Evolutionary conservation across 2,888 invertebrate species (phyloP).

Genomic region (Drosophila infuscata): DNA sequence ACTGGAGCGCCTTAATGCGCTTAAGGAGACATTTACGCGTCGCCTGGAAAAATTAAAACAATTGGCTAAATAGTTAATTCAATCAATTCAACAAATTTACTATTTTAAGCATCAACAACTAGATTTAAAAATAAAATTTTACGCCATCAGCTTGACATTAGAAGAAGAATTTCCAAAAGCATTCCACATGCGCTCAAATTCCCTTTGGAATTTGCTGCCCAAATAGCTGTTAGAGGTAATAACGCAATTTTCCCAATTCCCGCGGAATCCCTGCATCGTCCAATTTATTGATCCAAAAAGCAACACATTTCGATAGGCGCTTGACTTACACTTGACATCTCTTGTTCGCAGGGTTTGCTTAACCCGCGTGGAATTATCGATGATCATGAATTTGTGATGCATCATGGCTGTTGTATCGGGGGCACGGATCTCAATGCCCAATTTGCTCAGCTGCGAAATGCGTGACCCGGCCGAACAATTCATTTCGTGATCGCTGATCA

Average conservation of each 20-base stretch:
- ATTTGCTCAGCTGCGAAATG: slow-evolving; percentile 48
- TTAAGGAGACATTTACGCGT: slow-evolving; percentile 65
- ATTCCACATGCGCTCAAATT: slow-evolving; percentile 83
- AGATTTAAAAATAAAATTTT: slow-evolving; percentile 3
- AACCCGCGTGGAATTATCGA: slow-evolving; percentile 74
- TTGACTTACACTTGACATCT: not conserved
- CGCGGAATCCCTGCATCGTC: slow-evolving; percentile 79
- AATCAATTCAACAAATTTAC: not conserved
- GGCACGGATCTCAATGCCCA: slow-evolving; percentile 77
- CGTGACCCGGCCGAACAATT: slow-evolving; percentile 60
- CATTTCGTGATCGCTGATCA: slow-evolving; percentile 82
- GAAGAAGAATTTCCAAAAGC: slow-evolving; percentile 41
- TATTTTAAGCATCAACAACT: slow-evolving; percentile 1
- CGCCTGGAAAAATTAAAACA: slow-evolving; percentile 66
- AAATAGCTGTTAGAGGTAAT: slow-evolving; percentile 71
- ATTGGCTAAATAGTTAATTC: slow-evolving; percentile 55
- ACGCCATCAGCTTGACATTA: not conserved
- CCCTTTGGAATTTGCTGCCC: slow-evolving; percentile 65
- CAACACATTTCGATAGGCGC: slow-evolving; percentile 35
- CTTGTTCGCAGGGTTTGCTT: slow-evolving; percentile 11
- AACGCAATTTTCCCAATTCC: slow-evolving; percentile 83
- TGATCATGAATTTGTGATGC: slow-evolving; percentile 84
- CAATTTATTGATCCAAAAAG: slow-evolving; percentile 82
- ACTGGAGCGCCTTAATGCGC: slow-evolving; percentile 65
- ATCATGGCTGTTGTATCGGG: slow-evolving; percentile 72